Base-by-base conservation (phyloP, 2,797 vertebrate species). In the Stomatorhinus walkeri region DNA sequence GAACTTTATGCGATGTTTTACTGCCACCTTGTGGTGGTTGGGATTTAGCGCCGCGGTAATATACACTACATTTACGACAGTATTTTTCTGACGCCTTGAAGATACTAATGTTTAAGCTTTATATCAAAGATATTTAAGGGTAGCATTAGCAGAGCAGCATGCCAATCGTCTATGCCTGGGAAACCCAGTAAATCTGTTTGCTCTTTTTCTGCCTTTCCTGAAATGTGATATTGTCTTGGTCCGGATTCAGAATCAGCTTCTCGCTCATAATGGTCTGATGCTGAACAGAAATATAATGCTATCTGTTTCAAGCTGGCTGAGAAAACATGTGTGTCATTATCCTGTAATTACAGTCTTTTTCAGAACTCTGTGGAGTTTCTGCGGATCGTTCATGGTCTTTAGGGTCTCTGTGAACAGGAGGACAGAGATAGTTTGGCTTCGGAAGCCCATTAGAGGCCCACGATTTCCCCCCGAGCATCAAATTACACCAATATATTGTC, bases 401-500 rank as follows among this genome's bases (percentile, higher is more conserved):
- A 36, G 4, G 87, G 19, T 56, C 12, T 12, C 84, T 83, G 8
- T 36, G 48, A 87, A 61, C 8, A 14, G n/a, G 48, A 87, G 52
- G 52, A 59, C 52, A 61, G 8, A 88, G 72, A 64, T 76, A 54
- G 56, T 88, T 88, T n/a, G 89, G 83, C 89, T 92, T 90, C 89
- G 87, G 87, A 90, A 89, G 89, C 91, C 89, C 85, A 90, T 91
- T 91, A 89, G 88, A 91, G 93, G 91, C 91, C 89, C 91, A 32
- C 89, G 7, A 90, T 91, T 88, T 90, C 91, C 0, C 81, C 90
- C 2, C 48, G 12, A 91, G 94, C 90, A 91, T 96, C 91, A 85
- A 90, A 92, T 96, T 95, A 92, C 95, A 91, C 94, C 95, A 93
- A 94, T 95, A 95, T 95, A 96, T 95, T 95, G 94, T 72, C 32